Evolutionary conservation across 2,113 vertebrate genomes (phyloP), one percentile per base, ranked within the genome.

Genomic region (Tringa solitaria): DNA sequence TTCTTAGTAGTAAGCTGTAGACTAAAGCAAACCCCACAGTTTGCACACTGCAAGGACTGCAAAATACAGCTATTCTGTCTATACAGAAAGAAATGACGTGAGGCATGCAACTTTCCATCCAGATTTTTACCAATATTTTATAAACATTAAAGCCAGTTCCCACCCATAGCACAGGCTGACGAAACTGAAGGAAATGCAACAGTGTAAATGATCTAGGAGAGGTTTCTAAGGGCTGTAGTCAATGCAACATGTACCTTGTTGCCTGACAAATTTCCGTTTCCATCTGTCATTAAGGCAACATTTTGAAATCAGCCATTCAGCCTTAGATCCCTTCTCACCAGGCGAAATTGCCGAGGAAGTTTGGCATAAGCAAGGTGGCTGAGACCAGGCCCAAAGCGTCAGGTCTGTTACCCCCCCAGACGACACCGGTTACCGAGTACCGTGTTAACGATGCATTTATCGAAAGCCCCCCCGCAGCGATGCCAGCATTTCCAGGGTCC

Each of bases 371-470:
- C 32, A 20, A 56, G 65, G 74, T 4, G 16, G 51, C 45, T 8
- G 46, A 74, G 48, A 61, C 13, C 45, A 32, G 45, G 39, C 61
- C 80, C 24, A 10, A 20, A 87, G 65, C 73, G 64, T 46, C 65
- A 22, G 12, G 27, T 18, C 70, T 3, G 39, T 43, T 81, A 57
- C 33, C 78, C 33, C 78, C 82, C 45, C 46, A 48, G 16, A 53
- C 20, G 73, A 87, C 88, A 30, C 46, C 1, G 21, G 5, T 39
- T 84, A 57, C 60, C 68, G 21, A 10, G 2, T 1, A 11, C 43
- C 1, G 3, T 4, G 2, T 8, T 53, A 61, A n/a, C 1, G 18
- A 86, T 6, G 15, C 46, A 1, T 41, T 33, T 53, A 59, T 1
- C 3, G 21, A 67, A 43, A 35, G 48, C 87, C 76, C 51, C 85